These are phyloP conservation scores for Drosophila parthenogenetica DNA, from an alignment of 2,888 invertebrate genomes.

Conservation along the genomic window DNA sequence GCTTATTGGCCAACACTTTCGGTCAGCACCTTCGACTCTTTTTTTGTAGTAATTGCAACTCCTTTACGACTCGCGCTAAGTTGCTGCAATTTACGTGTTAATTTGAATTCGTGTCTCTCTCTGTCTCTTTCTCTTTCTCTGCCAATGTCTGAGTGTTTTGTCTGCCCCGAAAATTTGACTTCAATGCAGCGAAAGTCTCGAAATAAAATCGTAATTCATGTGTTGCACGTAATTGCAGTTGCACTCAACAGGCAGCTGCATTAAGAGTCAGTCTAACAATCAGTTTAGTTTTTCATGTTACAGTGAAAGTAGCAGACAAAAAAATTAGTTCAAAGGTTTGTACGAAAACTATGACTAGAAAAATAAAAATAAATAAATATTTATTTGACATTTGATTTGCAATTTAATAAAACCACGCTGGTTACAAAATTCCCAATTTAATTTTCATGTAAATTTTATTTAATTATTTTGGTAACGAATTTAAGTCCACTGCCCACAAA, in stretches of 20 bases:
- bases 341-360: neutral
- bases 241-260: slow-evolving; percentile 39
- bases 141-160: slow-evolving; percentile 50
- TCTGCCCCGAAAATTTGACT: slow-evolving; percentile 60
- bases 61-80: slow-evolving; percentile 64
- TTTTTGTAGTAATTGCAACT: slow-evolving; percentile 19
- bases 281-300: slow-evolving; percentile 14
- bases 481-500: neutral
- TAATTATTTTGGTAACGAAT: neutral
- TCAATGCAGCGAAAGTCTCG: slow-evolving; percentile 62
- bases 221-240: slow-evolving; percentile 59
- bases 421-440: too few relatives aligned
- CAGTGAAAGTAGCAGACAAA: slow-evolving; percentile 54
- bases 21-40: slow-evolving; percentile 5
- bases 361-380: neutral
- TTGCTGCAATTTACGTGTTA: slow-evolving; percentile 77
- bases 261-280: slow-evolving; percentile 39
- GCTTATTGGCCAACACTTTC: slow-evolving; percentile 58
- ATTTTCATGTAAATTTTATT: neutral
- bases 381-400: too few relatives aligned
- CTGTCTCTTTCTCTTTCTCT: slow-evolving; percentile 5
- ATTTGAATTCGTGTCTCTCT: slow-evolving; percentile 70
- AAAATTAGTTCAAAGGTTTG: slow-evolving; percentile 24
- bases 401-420: too few relatives aligned
- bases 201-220: slow-evolving; percentile 50